phyloP scores from a whole-genome alignment of 2,888 invertebrate genomes.

The Lochmaea crataegi region DNA sequence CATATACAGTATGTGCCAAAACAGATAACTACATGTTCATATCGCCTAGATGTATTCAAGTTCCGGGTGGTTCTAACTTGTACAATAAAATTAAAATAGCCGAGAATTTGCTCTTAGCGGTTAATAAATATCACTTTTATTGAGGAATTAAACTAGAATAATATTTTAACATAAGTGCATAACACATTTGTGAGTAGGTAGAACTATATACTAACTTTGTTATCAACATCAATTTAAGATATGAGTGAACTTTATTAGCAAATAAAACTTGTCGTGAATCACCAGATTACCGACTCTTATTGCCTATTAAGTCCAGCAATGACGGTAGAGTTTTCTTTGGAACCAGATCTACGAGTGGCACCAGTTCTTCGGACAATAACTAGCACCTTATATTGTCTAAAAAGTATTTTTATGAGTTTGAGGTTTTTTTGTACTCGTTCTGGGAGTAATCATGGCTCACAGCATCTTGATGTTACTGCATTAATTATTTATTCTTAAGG shows the following conservation, averaged over 20 bases:
- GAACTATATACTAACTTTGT: conserved; percentile 15
- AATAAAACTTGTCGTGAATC: conserved; percentile 57
- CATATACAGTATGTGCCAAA: too few relatives aligned
- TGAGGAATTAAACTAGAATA: background rate
- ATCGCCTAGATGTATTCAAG: too few relatives aligned
- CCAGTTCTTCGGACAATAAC: background rate
- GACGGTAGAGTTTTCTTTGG: conserved; percentile 25
- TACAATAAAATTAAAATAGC: too few relatives aligned
- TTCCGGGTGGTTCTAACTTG: too few relatives aligned
- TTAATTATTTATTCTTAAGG: too few relatives aligned
- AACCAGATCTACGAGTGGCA: conserved; percentile 28
- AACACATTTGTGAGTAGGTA: background rate
- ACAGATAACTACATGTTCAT: too few relatives aligned
- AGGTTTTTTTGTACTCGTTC: too few relatives aligned
- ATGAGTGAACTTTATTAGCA: conserved; percentile 56
- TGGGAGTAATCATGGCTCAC: too few relatives aligned
- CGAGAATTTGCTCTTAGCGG: background rate
- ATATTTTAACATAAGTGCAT: background rate
- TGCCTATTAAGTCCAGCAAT: conserved; percentile 44
- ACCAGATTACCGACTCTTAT: conserved; percentile 56
- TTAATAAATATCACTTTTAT: background rate
- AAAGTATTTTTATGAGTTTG: background rate
- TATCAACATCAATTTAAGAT: conserved; percentile 38
- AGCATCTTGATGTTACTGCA: too few relatives aligned
- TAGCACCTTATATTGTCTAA: background rate